Conservation (phyloP, 2,113 vertebrate genomes). For the Coracopsis vasa region DNA sequence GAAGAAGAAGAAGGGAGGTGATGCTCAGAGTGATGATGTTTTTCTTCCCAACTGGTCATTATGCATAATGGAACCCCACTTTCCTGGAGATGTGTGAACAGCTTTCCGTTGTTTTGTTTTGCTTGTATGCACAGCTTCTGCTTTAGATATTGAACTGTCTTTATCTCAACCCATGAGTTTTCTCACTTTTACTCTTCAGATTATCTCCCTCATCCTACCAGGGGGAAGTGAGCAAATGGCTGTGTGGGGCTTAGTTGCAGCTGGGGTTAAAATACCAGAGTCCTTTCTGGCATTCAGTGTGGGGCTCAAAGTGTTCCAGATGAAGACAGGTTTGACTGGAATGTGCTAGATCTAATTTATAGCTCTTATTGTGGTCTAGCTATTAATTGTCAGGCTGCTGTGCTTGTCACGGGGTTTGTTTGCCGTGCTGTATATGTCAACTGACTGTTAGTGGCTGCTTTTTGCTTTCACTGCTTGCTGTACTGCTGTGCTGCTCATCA, state of each 20-base stretch:
- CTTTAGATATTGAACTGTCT: background rate
- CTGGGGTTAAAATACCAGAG: background rate
- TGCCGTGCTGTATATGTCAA: background rate
- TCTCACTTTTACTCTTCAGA: background rate
- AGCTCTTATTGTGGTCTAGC: background rate
- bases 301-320: background rate
- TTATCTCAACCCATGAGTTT: background rate
- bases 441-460: background rate
- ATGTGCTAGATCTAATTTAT: background rate
- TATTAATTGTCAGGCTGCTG: background rate
- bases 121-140: background rate
- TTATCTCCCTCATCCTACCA: background rate
- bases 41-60: background rate
- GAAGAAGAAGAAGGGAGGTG: background rate
- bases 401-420: background rate
- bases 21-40: fast-evolving
- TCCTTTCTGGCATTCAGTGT: background rate
- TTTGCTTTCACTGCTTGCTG: background rate
- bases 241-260: background rate
- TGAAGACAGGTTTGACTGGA: background rate
- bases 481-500: background rate
- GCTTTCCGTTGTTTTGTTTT: background rate
- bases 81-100: background rate
- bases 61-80: background rate
- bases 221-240: background rate